A percentile compares a stretch with the other conserved stretches of the same genome.
phyloP scores from a whole-genome alignment of 1,140 invertebrate species.

The Nephila pilipes region DNA sequence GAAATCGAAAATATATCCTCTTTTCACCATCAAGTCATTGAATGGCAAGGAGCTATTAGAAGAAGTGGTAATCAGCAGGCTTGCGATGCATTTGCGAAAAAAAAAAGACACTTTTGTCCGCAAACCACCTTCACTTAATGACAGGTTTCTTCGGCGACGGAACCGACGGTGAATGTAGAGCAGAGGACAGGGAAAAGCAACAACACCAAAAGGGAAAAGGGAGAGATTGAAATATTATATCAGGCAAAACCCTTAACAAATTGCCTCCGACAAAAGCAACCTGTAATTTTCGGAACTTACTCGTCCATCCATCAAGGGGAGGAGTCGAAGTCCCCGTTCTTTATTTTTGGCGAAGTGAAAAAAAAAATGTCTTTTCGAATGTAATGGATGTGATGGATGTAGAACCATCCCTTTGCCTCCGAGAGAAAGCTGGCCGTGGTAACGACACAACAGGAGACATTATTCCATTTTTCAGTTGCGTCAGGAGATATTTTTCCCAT shows the following conservation, averaged over 20 bases:
- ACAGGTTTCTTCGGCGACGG: background rate
- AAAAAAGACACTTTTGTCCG: background rate
- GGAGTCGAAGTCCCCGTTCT: background rate
- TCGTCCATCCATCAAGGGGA: conserved; percentile 24
- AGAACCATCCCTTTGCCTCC: background rate
- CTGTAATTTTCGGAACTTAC: conserved; percentile 50
- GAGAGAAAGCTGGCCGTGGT: background rate
- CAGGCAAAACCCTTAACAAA: conserved; percentile 38
- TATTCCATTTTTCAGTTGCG: background rate
- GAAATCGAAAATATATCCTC: no score
- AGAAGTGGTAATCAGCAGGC: no score
- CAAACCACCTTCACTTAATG: conserved; percentile 11
- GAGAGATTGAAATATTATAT: conserved; percentile 32
- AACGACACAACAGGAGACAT: background rate
- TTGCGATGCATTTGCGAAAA: no score
- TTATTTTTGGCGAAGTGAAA: background rate
- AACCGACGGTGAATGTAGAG: background rate
- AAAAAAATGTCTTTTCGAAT: background rate
- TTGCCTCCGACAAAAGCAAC: conserved; percentile 31
- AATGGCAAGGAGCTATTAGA: no score
- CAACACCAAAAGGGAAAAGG: background rate
- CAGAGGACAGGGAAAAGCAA: background rate
- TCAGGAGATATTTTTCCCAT: background rate
- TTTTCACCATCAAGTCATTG: no score
- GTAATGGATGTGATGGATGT: conserved; percentile 11